Evolutionary conservation across 1,140 invertebrate genomes (phyloP).

Genomic region (Penaeus vannamei): DNA sequence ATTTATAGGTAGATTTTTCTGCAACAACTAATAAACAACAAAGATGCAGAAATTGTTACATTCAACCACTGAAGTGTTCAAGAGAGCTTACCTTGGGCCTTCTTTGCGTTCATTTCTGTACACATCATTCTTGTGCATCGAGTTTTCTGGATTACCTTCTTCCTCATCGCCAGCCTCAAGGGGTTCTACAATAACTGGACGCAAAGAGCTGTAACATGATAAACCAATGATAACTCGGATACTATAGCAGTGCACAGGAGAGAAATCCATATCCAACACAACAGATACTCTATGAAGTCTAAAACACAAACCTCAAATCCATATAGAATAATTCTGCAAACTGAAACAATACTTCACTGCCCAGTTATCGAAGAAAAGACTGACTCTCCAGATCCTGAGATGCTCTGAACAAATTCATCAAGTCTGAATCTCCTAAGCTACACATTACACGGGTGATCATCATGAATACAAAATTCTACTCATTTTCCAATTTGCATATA

Average conservation of each 20-base stretch:
- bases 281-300: not conserved
- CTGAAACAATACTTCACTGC: not conserved
- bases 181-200: conserved; percentile 66
- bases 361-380: not conserved
- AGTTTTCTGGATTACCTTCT: conserved; percentile 64
- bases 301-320: not conserved
- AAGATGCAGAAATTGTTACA: too few relatives aligned
- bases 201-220: conserved; percentile 54
- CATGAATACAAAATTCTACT: too few relatives aligned
- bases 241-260: not conserved
- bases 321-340: not conserved
- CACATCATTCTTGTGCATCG: conserved; percentile 59
- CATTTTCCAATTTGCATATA: too few relatives aligned
- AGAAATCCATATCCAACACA: not conserved
- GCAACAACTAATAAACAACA: not conserved
- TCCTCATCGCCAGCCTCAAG: conserved; percentile 63
- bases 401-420: not conserved
- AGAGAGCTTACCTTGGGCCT: conserved; percentile 40
- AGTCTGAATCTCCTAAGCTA: too few relatives aligned
- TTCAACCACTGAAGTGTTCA: too few relatives aligned
- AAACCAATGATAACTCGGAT: not conserved
- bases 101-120: conserved; percentile 63
- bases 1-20: not conserved
- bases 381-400: not conserved
- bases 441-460: too few relatives aligned